Evolutionary conservation across 2,888 invertebrate genomes (phyloP).

Genomic region (Synergus japonicus): DNA sequence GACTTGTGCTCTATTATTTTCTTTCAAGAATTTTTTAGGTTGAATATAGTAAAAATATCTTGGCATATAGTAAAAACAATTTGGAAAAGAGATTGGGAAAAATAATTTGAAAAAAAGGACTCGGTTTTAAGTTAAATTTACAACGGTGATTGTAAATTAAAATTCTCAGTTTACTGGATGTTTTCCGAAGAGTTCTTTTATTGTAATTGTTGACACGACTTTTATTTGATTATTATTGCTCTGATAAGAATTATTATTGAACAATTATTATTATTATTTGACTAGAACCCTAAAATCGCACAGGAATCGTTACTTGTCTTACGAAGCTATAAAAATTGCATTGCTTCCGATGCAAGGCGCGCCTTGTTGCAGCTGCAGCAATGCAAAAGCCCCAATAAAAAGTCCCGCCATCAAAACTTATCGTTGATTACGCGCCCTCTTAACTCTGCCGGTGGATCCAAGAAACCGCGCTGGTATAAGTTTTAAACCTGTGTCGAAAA

Average conservation of each 20-base stretch:
- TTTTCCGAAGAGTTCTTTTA: background rate
- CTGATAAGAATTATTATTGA: background rate
- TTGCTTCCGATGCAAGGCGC: background rate
- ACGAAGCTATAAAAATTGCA: slow-evolving; percentile 2
- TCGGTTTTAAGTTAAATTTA: background rate
- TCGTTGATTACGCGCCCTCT: background rate
- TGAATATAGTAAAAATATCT: no score
- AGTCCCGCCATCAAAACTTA: slow-evolving; percentile 4
- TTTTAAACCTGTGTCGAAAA: background rate
- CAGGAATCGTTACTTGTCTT: background rate
- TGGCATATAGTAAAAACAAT: no score
- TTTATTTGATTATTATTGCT: background rate
- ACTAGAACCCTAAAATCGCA: background rate
- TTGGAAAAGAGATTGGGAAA: no score
- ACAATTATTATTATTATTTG: background rate
- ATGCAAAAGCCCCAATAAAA: background rate
- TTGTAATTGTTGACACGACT: background rate
- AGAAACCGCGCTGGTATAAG: background rate
- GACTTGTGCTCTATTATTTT: no score
- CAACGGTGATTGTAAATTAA: no score
- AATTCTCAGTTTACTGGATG: background rate
- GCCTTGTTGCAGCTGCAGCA: background rate
- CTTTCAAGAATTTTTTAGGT: no score
- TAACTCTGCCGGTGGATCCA: background rate
- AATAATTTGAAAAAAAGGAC: background rate